A percentile compares a stretch with the other conserved stretches of the same genome.
Evolutionary conservation across 2,888 invertebrate species (phyloP).

Genomic region (Serrognathus titanus): DNA sequence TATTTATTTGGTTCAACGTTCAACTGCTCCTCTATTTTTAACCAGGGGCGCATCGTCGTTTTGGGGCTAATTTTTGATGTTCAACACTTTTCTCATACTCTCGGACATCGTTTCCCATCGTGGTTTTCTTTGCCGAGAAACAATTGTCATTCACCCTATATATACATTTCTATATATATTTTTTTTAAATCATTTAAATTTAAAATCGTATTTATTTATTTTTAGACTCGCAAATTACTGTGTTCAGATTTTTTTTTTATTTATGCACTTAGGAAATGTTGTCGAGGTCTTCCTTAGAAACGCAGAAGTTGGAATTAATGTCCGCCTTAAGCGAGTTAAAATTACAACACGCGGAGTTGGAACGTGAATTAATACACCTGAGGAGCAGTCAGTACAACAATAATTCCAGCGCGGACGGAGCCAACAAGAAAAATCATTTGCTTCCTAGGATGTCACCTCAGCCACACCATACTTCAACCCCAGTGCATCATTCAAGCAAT

Average conservation of each 20-base stretch:
- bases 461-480: slow-evolving; percentile 47
- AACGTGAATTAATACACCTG: slow-evolving; percentile 82
- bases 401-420: slow-evolving; percentile 25
- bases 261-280: slow-evolving; percentile 68
- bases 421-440: slow-evolving; percentile 19
- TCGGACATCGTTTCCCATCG: no score
- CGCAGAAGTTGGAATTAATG: slow-evolving; percentile 90
- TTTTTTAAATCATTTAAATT: no score
- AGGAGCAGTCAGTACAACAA: slow-evolving; percentile 51
- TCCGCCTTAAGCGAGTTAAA: slow-evolving; percentile 91
- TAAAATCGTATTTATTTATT: no score
- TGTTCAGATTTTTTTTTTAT: background rate
- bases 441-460: slow-evolving; percentile 46
- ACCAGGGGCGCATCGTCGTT: no score
- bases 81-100: no score
- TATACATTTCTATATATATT: no score
- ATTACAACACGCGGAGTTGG: slow-evolving; percentile 78
- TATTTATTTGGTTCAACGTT: no score
- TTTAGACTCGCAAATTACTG: no score
- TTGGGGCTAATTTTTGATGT: no score
- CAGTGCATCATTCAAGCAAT: slow-evolving; percentile 43
- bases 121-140: no score
- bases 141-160: no score
- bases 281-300: slow-evolving; percentile 84
- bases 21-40: no score